These are phyloP conservation scores for Hofmannophila pseudospretella DNA, from an alignment of 2,888 invertebrate genomes.

Conservation along the genomic window DNA sequence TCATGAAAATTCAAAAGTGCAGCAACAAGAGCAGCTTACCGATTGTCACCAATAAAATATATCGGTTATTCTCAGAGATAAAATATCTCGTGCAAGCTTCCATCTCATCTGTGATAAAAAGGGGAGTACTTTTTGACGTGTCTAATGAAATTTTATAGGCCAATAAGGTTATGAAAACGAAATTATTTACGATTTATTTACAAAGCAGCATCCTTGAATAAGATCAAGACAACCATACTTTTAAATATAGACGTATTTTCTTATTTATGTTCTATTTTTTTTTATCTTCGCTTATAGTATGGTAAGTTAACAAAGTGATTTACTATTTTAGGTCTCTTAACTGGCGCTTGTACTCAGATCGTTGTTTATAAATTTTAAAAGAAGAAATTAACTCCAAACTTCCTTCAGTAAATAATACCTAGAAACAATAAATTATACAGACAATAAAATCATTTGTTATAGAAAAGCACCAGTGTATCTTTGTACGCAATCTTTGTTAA, in stretches of 20 bases:
- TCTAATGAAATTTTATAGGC: not conserved
- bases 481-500: too few species aligned
- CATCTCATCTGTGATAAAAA: not conserved
- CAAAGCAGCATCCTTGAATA: slow-evolving; percentile 3
- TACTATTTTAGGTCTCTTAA: too few species aligned
- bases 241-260: slow-evolving; percentile 5
- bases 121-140: not conserved
- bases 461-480: too few species aligned
- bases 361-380: too few species aligned
- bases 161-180: slow-evolving; percentile 12
- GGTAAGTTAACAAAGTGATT: not conserved
- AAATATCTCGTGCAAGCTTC: not conserved
- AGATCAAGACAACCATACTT: slow-evolving; percentile 8
- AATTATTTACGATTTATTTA: slow-evolving; percentile 5
- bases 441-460: too few species aligned
- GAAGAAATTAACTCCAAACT: too few species aligned
- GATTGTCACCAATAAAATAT: not conserved
- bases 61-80: not conserved
- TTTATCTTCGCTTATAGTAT: not conserved
- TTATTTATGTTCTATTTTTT: slow-evolving; percentile 5
- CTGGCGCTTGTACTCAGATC: too few species aligned
- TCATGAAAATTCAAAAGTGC: slow-evolving; percentile 6
- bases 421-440: too few species aligned
- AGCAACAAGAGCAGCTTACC: slow-evolving; percentile 9
- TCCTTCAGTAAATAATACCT: too few species aligned